Base-by-base conservation (phyloP, 2,888 invertebrate genomes). In the Macrophya alboannulata region DNA sequence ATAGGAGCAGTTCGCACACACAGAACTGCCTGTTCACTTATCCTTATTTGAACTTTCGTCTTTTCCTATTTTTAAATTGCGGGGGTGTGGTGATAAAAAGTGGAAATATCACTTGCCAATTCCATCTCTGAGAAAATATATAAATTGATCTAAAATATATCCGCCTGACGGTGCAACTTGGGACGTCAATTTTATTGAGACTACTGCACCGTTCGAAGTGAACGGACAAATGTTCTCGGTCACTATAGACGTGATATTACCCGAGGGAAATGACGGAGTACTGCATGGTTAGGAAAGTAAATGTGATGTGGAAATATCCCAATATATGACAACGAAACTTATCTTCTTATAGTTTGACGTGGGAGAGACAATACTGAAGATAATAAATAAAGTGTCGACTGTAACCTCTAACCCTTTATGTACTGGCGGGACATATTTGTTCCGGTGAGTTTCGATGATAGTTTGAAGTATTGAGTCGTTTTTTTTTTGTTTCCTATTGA, bases 241-340 rank as follows among this genome's bases (percentile, higher is more conserved):
- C 31, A 51, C 25, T 51, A n/a, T n/a, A 76, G 31, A 31, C 15
- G 43, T 76, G 76, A 25, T 76, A 65, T 51, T 77, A 51, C 31
- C 77, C 48, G 51, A 8, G 77, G 37, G 37, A 77, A 77, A 77
- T 55, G 77, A 17, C 55, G 72, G 15, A 6, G 12, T 17, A 55
- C 17, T 31, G 25, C 8, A 8, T 55, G 48, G 17, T 51, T 55
- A 48, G 31, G 10, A 55, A 77, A 77, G 77, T 77, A 51, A 51
- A 45, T 45, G 12, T 25, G 25, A 74, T 71, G 71, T n/a, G 40
- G 17, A 43, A 71, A 71, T 74, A 43, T 43, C 45, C 17, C 21
- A 45, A 45, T 74, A 12, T 45, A 2, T 10, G 5, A 1, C 0
- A 74, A 21, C 45, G 17, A 45, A 74, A 43, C 43, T 74, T 37